Percentiles rank a stretch among this genome's conserved stretches.
These are phyloP conservation scores for Geopemphigus sp. DNA, from an alignment of 1,140 invertebrate genomes.

Conservation along the genomic window DNA sequence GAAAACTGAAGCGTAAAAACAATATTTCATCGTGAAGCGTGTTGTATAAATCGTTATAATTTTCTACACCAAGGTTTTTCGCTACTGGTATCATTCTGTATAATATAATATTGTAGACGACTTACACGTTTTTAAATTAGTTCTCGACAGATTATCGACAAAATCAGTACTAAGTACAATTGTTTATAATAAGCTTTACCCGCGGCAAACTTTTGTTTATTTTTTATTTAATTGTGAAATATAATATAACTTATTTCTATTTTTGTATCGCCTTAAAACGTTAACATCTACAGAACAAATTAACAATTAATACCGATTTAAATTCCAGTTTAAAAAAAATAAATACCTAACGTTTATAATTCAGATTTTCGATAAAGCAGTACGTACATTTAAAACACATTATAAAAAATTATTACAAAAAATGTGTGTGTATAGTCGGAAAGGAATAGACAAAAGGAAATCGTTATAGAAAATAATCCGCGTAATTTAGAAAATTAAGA, in stretches of 20 bases:
- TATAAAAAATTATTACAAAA: not conserved
- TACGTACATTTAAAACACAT: not conserved
- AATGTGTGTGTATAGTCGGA: not conserved
- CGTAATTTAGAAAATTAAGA: constrained; percentile 4
- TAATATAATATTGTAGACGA: constrained; percentile 2
- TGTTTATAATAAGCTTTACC: not conserved
- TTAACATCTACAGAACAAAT: too few species aligned
- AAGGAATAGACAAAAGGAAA: not conserved
- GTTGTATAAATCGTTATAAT: not conserved
- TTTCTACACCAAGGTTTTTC: not conserved
- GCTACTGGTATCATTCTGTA: not conserved
- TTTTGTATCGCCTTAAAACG: too few species aligned
- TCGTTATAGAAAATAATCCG: not conserved
- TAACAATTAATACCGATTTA: too few species aligned
- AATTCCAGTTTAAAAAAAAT: too few species aligned
- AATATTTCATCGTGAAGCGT: not conserved
- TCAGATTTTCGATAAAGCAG: not conserved
- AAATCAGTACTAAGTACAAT: not conserved
- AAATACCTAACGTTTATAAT: not conserved
- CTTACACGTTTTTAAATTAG: constrained; percentile 23
- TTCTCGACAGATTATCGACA: not conserved
- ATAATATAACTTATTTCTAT: too few species aligned
- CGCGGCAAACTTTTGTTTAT: not conserved
- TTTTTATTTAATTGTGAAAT: too few species aligned
- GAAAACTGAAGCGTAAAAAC: not conserved